Evolutionary conservation across 2,113 vertebrate genomes (phyloP).

Genomic region (Chaetorhynchus papuensis): DNA sequence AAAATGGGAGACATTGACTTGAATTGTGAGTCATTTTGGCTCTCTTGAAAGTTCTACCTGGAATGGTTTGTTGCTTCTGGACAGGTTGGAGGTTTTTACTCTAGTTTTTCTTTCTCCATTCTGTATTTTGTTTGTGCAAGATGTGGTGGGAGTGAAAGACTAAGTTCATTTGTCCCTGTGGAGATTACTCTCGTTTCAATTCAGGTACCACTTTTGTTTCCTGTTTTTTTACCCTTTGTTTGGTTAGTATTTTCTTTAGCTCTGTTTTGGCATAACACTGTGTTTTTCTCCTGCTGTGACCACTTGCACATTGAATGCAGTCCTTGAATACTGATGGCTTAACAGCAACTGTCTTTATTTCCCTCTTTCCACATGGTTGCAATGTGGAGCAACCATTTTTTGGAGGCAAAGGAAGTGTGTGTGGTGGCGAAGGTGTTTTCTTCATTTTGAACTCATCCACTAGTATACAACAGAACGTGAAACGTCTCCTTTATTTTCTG

Average conservation of each 20-base stretch:
- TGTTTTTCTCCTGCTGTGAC: neutral
- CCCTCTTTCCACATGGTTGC: neutral
- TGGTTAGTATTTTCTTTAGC: neutral
- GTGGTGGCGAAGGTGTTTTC: accelerated
- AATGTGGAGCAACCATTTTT: neutral
- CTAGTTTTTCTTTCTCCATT: neutral
- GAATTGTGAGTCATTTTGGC: neutral
- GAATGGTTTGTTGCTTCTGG: neutral
- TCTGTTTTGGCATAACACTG: neutral
- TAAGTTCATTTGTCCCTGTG: neutral
- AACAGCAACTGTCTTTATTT: neutral
- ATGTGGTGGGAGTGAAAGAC: neutral
- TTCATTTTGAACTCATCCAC: neutral
- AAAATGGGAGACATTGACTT: neutral
- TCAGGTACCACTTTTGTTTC: neutral
- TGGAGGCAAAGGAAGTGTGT: neutral
- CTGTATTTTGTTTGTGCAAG: neutral
- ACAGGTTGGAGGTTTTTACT: neutral
- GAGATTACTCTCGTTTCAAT: neutral
- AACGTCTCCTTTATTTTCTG: neutral
- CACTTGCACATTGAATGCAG: neutral
- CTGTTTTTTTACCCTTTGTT: neutral
- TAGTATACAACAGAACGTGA: neutral
- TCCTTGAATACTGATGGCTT: neutral
- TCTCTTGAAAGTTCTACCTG: neutral